Base-by-base conservation (phyloP, 2,113 vertebrate genomes). In the Pelvicachromis taeniatus region DNA sequence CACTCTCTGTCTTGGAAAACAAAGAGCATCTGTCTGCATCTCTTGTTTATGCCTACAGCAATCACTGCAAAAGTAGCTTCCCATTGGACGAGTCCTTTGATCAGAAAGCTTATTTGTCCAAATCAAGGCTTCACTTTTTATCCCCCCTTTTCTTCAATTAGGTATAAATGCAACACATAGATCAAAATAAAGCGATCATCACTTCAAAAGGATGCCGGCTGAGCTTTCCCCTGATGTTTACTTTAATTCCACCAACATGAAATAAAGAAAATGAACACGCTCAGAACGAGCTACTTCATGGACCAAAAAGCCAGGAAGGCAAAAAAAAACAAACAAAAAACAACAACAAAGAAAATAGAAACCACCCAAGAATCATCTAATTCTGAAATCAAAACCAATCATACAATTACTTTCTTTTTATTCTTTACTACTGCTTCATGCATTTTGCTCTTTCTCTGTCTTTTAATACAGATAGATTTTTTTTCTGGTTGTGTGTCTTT, bases 11-110 rank as follows among this genome's bases (percentile, higher is more conserved):
- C 81, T 85, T 52, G 1, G 53, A 45, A 92, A 85, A 93, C 91
- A 95, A 94, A 93, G 85, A 90, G 85, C 73, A 21, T 92, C 82
- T 90, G 87, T 88, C 63, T 88, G 86, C 52, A 17, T 84, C 56
- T 78, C n/a, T 63, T 83, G 85, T 91, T 90, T 82, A 80, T 59
- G 85, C 83, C 85, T 7, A 38, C 75, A 91, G 91, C 91, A 48
- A 77, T 87, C 65, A 17, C 53, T 9, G 31, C 26, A 42, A 26
- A 52, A 78, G 70, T 23, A 33, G 48, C 77, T 40, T 87, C 65
- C 77, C 68, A 9, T 56, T 59, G 12, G 17, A 42, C 58, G 33
- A 9, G 8, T 6, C 53, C 91, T 93, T 88, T 90, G 80, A 94
- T 94, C 92, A 53, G 17, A 40, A 26, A 82, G 70, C 65, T 70